Percentiles rank a stretch among this genome's conserved stretches.
Evolutionary conservation across 1,140 invertebrate genomes (phyloP).

Genomic region (Steinernema khuongi): DNA sequence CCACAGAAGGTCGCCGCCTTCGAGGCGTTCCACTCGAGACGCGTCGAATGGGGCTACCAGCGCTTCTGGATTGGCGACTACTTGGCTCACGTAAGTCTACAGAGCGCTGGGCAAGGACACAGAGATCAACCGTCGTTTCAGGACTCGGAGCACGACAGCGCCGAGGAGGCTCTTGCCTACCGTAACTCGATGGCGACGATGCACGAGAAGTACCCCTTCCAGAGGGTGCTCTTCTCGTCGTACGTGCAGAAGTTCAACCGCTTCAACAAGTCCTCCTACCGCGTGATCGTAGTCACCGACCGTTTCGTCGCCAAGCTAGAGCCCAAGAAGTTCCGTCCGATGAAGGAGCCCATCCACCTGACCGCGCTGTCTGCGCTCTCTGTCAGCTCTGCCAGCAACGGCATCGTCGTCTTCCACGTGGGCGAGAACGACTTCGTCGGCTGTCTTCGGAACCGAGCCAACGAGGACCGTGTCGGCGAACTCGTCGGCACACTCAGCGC

Average conservation of each 20-base stretch:
- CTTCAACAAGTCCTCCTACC: constrained; percentile 79
- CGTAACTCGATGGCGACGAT: constrained; percentile 71
- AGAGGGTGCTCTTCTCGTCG: constrained; percentile 60
- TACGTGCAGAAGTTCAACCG: constrained; percentile 64
- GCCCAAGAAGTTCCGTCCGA: constrained; percentile 72
- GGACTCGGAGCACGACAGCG: constrained; percentile 72
- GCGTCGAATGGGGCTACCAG: constrained; percentile 74
- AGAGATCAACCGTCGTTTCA: constrained; percentile 37
- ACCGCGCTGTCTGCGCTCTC: constrained; percentile 72
- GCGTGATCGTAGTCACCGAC: constrained; percentile 81
- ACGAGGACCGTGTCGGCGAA: constrained; percentile 70
- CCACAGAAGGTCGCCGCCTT: constrained; percentile 75
- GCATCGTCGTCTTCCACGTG: constrained; percentile 81
- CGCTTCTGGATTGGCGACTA: constrained; percentile 88
- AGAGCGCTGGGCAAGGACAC: neutral
- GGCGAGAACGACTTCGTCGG: constrained; percentile 84
- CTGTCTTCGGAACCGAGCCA: constrained; percentile 65
- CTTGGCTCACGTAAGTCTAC: constrained; percentile 62
- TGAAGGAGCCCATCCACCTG: constrained; percentile 76
- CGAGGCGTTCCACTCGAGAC: constrained; percentile 70
- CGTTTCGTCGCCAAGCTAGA: constrained; percentile 82
- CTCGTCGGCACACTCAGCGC: constrained; percentile 71
- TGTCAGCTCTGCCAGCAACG: constrained; percentile 75
- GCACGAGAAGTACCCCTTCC: constrained; percentile 65
- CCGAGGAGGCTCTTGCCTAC: constrained; percentile 68